Conservation (phyloP, 2,113 vertebrate species). For the Callospermophilus lateralis region DNA sequence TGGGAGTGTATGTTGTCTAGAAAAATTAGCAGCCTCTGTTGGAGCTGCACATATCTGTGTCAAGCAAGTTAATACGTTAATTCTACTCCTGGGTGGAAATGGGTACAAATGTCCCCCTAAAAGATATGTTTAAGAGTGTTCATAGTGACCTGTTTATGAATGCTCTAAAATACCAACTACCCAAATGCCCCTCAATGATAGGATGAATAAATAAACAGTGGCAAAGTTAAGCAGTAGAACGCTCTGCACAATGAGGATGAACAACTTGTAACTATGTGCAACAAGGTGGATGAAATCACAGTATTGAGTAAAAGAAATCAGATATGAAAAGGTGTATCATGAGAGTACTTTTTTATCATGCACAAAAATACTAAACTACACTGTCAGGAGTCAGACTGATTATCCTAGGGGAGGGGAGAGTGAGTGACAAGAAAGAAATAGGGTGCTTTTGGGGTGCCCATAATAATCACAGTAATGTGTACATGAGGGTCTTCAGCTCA, state of each 20-base stretch:
- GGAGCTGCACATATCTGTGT: background rate
- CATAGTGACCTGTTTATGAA: background rate
- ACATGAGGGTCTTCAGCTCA: background rate
- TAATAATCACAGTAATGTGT: background rate
- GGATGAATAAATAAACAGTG: background rate
- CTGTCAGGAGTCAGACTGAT: background rate
- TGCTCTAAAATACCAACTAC: background rate
- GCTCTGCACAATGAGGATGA: background rate
- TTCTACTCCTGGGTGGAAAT: background rate
- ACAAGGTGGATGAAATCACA: background rate
- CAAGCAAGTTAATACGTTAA: background rate
- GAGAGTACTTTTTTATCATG: background rate
- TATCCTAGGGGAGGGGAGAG: background rate
- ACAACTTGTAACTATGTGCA: background rate
- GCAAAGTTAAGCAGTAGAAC: background rate
- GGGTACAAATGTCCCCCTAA: background rate
- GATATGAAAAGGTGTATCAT: background rate
- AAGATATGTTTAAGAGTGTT: background rate
- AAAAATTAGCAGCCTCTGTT: background rate
- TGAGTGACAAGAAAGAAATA: background rate
- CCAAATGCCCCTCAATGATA: background rate
- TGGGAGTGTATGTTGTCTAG: background rate
- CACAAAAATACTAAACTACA: background rate
- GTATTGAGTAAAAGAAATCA: background rate
- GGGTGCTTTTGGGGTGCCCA: background rate